Evolutionary conservation across 2,113 vertebrate genomes (phyloP), one percentile per base, ranked within the genome.

Genomic region (Neoarius graeffei): DNA sequence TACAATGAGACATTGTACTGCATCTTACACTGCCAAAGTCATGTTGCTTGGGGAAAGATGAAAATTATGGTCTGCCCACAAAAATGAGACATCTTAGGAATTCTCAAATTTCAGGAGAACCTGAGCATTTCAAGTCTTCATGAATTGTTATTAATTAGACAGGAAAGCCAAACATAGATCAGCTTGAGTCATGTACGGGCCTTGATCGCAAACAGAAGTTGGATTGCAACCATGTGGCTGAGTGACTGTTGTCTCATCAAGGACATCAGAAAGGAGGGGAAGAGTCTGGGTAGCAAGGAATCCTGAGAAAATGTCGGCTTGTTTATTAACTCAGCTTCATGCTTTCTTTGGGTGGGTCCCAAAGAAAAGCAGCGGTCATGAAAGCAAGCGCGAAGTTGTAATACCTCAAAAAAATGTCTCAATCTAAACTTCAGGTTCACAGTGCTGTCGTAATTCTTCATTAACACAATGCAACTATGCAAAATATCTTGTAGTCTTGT

Each of bases 191-290:
- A 64, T 69, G 30, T 30, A 56, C n/a, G 14, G 20, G n/a, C 54
- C 76, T 15, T 82, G 59, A 92, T 90, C 42, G 73, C 87, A 86
- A 90, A 71, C 89, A 92, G 89, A 90, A 91, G 91, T 91, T 91
- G 91, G 89, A 86, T 80, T 81, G 8, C 42, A 52, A 60, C 52
- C 83, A 25, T n/a, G 30, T 92, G 92, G 89, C 89, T 89, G 87
- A 89, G 27, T 59, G 87, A 91, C 89, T 88, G 84, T 83, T 90
- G 87, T 87, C 30, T 88, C 67, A 69, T 87, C 83, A 87, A 64
- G 48, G 59, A 80, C 56, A 67, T 27, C 84, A 86, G 60, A 76
- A 67, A 25, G 83, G 25, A 57, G 7, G 20, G 50, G 66, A 64
- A 14, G 9, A 23, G 56, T 48, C 62, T 59, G 85, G 86, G 62